phyloP scores from a whole-genome alignment of 2,797 vertebrate species.

The Tamandua tetradactyla region DNA sequence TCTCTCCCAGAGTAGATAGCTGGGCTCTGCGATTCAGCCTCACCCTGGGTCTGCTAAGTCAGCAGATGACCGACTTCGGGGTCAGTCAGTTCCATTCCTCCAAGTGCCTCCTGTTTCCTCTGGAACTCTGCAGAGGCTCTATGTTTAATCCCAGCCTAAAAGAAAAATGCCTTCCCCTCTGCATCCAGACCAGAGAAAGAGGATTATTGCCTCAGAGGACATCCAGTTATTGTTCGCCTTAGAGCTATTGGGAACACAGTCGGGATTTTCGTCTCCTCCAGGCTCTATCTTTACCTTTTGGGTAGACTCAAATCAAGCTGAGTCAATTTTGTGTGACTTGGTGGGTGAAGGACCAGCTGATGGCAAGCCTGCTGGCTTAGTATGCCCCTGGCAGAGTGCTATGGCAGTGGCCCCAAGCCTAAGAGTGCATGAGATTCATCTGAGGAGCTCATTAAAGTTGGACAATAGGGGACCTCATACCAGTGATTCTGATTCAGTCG shows the following conservation, averaged over 20 bases:
- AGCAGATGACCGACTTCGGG: background rate
- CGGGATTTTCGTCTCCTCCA: background rate
- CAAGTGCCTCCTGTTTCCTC: background rate
- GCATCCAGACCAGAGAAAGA: slow-evolving; percentile 46
- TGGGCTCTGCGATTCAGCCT: background rate
- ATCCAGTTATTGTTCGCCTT: slow-evolving; percentile 21
- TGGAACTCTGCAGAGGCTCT: slow-evolving; percentile 54
- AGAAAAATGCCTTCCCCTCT: background rate
- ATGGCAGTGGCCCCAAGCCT: background rate
- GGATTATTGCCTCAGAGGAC: slow-evolving; percentile 53
- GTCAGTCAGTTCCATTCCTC: background rate
- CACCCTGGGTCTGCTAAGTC: background rate
- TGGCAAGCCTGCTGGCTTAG: background rate
- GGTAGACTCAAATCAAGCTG: background rate
- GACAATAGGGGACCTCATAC: fast-evolving
- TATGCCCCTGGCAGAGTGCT: fast-evolving
- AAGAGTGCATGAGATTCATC: background rate
- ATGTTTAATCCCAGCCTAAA: slow-evolving; percentile 18
- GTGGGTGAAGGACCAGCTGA: too few relatives aligned
- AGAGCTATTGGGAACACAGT: background rate
- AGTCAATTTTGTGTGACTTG: background rate
- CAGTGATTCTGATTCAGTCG: background rate
- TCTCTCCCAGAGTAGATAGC: background rate
- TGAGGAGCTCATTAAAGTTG: background rate
- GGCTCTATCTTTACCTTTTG: background rate